A percentile compares a stretch with the other conserved stretches of the same genome.
These are phyloP conservation scores for Indicator indicator DNA, from an alignment of 2,113 vertebrate species.

Conservation along the genomic window DNA sequence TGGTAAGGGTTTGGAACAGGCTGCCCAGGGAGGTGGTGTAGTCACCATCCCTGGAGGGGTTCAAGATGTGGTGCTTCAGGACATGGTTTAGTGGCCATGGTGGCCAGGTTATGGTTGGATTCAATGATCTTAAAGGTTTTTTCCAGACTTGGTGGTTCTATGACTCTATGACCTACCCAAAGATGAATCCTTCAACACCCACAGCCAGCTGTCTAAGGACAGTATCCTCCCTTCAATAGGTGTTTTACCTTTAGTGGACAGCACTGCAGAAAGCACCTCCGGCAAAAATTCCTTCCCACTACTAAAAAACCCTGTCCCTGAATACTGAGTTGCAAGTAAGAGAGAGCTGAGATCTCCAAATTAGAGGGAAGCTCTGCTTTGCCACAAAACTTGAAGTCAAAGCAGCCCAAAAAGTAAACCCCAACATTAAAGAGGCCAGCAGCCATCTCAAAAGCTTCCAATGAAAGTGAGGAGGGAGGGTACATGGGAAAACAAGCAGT, in stretches of 20 bases:
- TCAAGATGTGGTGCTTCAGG: no score
- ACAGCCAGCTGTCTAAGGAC: neutral
- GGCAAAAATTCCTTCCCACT: neutral
- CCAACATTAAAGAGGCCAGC: neutral
- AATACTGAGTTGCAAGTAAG: neutral
- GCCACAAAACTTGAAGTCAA: neutral
- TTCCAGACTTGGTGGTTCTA: no score
- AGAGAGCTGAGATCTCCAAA: rapidly evolving
- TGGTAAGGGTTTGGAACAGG: no score
- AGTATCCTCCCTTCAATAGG: neutral
- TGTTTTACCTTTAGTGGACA: neutral
- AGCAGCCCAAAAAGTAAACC: neutral
- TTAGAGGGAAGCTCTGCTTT: neutral
- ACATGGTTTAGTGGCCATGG: no score
- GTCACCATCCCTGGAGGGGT: no score
- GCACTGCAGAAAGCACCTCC: neutral
- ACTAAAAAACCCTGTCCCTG: neutral
- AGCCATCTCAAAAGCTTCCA: neutral
- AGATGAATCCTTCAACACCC: neutral
- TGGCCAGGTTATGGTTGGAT: no score
- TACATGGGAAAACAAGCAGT: neutral
- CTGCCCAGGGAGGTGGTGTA: no score
- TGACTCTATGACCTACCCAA: neutral
- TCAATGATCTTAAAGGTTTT: no score
- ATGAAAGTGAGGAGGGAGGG: neutral